Evolutionary conservation across 2,113 vertebrate species (phyloP), one percentile per base, ranked within the genome.

Genomic region (Equus quagga): DNA sequence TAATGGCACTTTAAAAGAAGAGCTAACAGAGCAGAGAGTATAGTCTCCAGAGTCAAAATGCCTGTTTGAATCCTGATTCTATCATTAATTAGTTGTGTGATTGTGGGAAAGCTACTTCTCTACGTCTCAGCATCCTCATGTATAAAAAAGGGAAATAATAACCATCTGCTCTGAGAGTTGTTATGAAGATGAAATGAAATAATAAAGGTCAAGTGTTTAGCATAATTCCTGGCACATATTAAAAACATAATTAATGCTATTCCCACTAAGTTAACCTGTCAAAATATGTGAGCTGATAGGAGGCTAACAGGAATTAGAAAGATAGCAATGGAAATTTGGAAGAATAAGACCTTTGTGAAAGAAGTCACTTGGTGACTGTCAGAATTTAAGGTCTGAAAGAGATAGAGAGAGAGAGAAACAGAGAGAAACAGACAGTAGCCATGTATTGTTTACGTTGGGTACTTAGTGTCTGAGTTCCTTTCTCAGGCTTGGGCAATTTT

Each of bases 281-380:
- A 64, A 87, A 86, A 94, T 46, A 72, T 54, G 91, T 41, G 49
- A 24, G 31, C 19, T 88, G n/a, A 82, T 10, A 62, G 54, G 28
- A 76, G 49, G 46, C 49, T 89, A 84, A 60, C 72, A 46, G 31
- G 23, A 94, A 67, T 54, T 73, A 89, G 62, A 82, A 95, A 84
- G 69, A 41, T 3, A 65, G 33, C 41, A 75, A 36, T 3, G 13
- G 65, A 81, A 65, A 95, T 67, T 3, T 85, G 44, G 18, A 95
- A 92, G 56, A 64, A 79, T 70, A 85, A 83, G 78, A 73, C 24
- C 33, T 64, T 51, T 86, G 12, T 46, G 24, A 89, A 85, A 24
- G 41, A 82, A 85, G 36, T 75, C 54, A 92, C 46, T 64, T 86
- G n/a, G 58, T 36, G 46, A 83, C 28, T 58, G 36, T 75, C 8